Conservation (phyloP, 1,140 invertebrate genomes). For the Melipona quadrifasciata region DNA sequence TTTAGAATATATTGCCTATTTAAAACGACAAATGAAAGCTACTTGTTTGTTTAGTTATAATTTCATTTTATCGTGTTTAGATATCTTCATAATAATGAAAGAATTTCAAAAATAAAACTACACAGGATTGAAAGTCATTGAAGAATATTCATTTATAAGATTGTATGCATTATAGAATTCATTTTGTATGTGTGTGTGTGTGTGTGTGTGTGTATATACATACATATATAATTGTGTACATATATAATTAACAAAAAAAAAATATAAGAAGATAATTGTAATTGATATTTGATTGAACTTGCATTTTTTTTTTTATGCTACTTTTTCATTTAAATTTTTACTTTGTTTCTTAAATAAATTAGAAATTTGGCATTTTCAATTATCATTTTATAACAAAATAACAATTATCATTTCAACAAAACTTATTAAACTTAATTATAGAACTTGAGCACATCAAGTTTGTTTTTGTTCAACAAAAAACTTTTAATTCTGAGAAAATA, state of each 20-base stretch:
- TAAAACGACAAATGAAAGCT: neutral
- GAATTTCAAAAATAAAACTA: conserved; percentile 7
- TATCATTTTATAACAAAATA: neutral
- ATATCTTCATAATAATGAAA: neutral
- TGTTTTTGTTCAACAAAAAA: neutral
- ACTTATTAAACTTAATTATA: neutral
- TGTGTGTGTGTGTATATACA: too few relatives aligned
- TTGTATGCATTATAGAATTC: neutral
- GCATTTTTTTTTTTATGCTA: neutral
- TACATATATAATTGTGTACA: conserved; percentile 33
- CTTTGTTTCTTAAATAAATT: neutral
- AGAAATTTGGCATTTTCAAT: neutral
- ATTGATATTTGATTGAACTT: neutral
- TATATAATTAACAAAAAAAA: conserved; percentile 7
- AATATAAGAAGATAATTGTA: neutral
- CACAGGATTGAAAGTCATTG: neutral
- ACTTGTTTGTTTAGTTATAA: neutral
- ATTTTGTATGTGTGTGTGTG: conserved; percentile 30
- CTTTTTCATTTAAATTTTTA: neutral
- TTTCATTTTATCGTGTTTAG: neutral
- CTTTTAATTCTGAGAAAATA: neutral
- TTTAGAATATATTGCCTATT: neutral
- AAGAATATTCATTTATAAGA: conserved; percentile 15
- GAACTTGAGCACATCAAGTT: neutral
- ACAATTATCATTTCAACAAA: neutral